Conservation (phyloP, 1,140 invertebrate species). For the Drosophila baimaii region DNA sequence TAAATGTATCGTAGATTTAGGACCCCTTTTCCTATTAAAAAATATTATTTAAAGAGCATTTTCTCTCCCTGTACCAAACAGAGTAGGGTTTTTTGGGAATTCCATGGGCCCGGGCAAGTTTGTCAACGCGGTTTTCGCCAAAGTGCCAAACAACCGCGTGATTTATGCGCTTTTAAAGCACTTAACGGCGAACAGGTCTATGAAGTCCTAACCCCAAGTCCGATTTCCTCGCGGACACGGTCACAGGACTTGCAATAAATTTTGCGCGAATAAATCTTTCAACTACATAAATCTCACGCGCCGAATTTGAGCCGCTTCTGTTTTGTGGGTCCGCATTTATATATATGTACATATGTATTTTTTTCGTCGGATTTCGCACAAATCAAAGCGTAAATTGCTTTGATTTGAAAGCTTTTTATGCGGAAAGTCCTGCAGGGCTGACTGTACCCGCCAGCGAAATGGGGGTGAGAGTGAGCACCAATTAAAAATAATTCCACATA, state of each 20-base stretch:
- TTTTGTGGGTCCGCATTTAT: conserved; percentile 13
- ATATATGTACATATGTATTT: conserved; percentile 28
- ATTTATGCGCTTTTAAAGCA: conserved; percentile 83
- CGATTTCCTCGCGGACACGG: conserved; percentile 29
- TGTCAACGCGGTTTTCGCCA: conserved; percentile 69
- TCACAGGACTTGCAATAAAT: conserved; percentile 66
- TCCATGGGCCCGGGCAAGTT: conserved; percentile 47
- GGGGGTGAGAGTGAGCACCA: conserved; percentile 48
- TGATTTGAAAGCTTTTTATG: conserved; percentile 78
- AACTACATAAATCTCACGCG: conserved; percentile 81
- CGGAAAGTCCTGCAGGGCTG: conserved; percentile 38
- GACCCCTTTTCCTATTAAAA: not conserved
- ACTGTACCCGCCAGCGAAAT: conserved; percentile 67
- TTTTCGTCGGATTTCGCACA: conserved; percentile 57
- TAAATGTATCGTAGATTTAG: fast-evolving
- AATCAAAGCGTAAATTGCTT: conserved; percentile 81
- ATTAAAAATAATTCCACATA: conserved; percentile 78
- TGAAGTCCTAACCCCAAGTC: conserved; percentile 64
- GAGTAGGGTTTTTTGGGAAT: conserved; percentile 11
- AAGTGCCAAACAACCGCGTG: conserved; percentile 75
- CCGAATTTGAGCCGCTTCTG: conserved; percentile 68
- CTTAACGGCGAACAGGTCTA: conserved; percentile 76
- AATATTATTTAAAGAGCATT: not conserved
- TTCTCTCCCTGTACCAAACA: conserved; percentile 12
- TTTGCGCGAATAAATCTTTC: conserved; percentile 77